These are phyloP conservation scores for Buphagus erythrorhynchus DNA, from an alignment of 2,797 vertebrate genomes.

Conservation along the genomic window DNA sequence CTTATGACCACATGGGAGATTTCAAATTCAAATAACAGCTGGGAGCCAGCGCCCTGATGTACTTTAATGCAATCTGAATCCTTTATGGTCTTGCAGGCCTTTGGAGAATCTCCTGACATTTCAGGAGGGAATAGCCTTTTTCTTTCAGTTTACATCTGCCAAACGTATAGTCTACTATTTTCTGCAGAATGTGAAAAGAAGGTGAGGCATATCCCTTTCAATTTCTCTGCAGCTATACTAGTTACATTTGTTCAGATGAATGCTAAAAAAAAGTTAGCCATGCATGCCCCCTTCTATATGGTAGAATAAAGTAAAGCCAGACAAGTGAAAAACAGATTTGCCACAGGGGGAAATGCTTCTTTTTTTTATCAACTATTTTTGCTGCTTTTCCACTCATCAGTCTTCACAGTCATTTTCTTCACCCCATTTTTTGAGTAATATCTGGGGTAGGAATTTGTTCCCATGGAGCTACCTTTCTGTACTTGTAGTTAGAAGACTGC, in stretches of 20 bases:
- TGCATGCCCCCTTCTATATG: rapidly evolving
- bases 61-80: neutral
- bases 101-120: neutral
- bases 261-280: neutral
- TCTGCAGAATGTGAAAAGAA: neutral
- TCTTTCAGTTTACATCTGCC: neutral
- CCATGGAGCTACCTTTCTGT: neutral
- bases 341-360: neutral
- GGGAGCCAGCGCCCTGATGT: neutral
- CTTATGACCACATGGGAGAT: neutral
- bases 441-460: neutral
- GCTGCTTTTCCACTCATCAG: neutral
- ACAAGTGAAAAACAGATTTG: neutral
- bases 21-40: neutral
- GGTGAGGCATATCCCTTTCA: neutral
- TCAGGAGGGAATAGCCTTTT: neutral
- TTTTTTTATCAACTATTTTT: neutral
- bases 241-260: neutral
- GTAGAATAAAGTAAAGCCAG: neutral
- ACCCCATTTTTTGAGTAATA: neutral
- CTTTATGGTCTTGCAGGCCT: neutral
- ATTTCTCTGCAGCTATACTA: neutral
- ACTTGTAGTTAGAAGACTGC: rapidly evolving
- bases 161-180: neutral
- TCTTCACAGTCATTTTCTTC: neutral